These are phyloP conservation scores for Herpetotheres cachinnans DNA, from an alignment of 2,113 vertebrate species.

Conservation along the genomic window DNA sequence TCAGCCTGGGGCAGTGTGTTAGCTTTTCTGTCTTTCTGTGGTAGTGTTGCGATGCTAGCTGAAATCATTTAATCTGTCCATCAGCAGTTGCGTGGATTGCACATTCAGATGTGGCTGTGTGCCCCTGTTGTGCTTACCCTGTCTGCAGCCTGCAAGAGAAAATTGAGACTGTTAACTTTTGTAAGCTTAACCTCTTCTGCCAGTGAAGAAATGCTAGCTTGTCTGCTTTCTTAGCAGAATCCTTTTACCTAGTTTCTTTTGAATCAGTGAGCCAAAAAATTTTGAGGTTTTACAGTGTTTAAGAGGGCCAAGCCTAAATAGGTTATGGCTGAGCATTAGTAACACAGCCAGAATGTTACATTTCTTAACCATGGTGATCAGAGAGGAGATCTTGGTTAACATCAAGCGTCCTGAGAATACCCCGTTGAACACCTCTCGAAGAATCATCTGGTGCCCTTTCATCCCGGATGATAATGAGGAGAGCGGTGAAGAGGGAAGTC, in stretches of 20 bases:
- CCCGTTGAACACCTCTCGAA: slow-evolving; percentile 84
- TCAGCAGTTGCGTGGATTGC: neutral
- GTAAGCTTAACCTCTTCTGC: neutral
- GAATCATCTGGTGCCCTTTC: slow-evolving; percentile 97
- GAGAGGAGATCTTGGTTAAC: slow-evolving; percentile 91
- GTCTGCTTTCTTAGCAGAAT: neutral
- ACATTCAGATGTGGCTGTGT: neutral
- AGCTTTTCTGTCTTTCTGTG: neutral
- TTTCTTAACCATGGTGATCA: slow-evolving; percentile 76
- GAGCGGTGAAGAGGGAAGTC: slow-evolving; percentile 85
- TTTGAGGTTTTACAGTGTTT: neutral
- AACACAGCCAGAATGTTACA: neutral
- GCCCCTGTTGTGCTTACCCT: neutral
- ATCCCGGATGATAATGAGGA: slow-evolving; percentile 94
- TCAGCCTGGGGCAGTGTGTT: neutral
- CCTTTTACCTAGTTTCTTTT: neutral
- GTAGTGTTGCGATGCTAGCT: neutral
- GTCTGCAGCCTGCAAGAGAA: neutral
- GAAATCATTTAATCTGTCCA: neutral
- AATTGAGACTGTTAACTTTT: neutral
- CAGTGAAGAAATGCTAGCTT: neutral
- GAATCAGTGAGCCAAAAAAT: neutral
- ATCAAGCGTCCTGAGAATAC: slow-evolving; percentile 85
- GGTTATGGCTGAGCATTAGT: neutral
- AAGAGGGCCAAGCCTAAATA: neutral